Conservation (phyloP, 64 coral and sea anemone genomes). For the Montipora efflorescens region DNA sequence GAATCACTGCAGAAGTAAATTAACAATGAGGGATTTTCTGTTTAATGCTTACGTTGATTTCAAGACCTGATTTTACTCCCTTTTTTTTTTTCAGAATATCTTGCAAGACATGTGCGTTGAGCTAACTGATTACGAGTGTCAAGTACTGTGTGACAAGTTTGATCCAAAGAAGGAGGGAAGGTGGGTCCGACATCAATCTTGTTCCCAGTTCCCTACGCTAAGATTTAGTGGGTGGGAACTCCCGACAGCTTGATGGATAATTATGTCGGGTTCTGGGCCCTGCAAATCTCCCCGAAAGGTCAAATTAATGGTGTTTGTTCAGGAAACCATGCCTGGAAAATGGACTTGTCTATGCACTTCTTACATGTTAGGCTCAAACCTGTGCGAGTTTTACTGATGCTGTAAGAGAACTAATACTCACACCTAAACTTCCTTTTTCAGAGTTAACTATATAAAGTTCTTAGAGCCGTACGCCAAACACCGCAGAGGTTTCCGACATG, state of each 20-base stretch:
- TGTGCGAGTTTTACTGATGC: too few species aligned
- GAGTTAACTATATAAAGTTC: slow-evolving; percentile 92
- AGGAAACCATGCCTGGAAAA: too few species aligned
- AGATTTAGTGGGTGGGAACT: too few species aligned
- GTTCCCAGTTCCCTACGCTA: too few species aligned
- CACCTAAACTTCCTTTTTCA: background rate
- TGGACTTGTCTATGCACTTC: too few species aligned
- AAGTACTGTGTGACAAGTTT: slow-evolving; percentile 75
- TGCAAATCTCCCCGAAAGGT: too few species aligned
- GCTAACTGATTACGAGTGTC: slow-evolving; percentile 83
- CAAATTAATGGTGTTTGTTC: too few species aligned
- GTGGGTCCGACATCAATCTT: slow-evolving; percentile 17
- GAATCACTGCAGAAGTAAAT: background rate
- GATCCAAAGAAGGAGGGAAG: slow-evolving; percentile 86
- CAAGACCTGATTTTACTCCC: background rate
- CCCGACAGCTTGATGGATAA: too few species aligned
- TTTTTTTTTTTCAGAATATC: slow-evolving; percentile 66
- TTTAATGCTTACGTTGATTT: too few species aligned
- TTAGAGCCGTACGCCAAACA: slow-evolving; percentile 86
- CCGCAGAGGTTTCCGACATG: slow-evolving; percentile 73
- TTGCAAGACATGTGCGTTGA: slow-evolving; percentile 86
- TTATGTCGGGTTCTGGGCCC: too few species aligned
- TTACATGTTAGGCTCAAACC: too few species aligned
- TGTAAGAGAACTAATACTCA: background rate
- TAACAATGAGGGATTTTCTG: too few species aligned